phyloP scores from a whole-genome alignment of 2,888 invertebrate genomes.

The Spodoptera littoralis region DNA sequence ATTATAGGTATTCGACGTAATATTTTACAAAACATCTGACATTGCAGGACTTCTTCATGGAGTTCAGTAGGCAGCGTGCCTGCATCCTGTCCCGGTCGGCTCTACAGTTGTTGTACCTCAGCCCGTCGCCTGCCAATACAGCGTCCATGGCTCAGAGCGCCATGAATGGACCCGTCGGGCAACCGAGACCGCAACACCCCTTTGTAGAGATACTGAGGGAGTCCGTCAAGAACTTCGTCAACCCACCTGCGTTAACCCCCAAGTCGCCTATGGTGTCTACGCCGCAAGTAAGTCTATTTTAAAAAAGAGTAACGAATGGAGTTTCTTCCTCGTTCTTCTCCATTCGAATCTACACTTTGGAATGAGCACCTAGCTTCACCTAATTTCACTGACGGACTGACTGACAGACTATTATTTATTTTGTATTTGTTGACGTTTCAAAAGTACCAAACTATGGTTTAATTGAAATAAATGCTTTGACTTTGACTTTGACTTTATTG shows the following conservation, averaged over 20 bases:
- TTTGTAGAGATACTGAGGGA: constrained; percentile 95
- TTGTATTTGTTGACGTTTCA: too few species aligned
- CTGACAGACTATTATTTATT: too few species aligned
- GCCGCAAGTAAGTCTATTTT: constrained; percentile 88
- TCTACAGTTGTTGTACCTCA: constrained; percentile 94
- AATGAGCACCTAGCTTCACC: too few species aligned
- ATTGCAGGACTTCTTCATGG: constrained; percentile 95
- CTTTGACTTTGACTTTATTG: too few species aligned
- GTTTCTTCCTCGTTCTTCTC: too few species aligned
- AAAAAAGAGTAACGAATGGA: too few species aligned
- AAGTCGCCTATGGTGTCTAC: constrained; percentile 91
- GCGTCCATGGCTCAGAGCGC: constrained; percentile 73
- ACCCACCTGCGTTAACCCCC: constrained; percentile 95
- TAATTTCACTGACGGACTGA: too few species aligned
- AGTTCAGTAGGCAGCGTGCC: constrained; percentile 96
- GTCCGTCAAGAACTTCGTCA: constrained; percentile 95
- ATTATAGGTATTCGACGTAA: too few species aligned
- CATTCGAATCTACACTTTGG: too few species aligned
- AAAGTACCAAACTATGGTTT: too few species aligned
- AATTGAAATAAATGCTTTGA: too few species aligned
- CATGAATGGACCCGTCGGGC: constrained; percentile 67
- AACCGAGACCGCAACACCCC: constrained; percentile 78
- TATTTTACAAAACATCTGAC: too few species aligned
- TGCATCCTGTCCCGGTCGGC: constrained; percentile 98
- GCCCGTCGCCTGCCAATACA: constrained; percentile 79